Evolutionary conservation across 2,797 vertebrate species (phyloP).

Genomic region (Sebastes iracundus): DNA sequence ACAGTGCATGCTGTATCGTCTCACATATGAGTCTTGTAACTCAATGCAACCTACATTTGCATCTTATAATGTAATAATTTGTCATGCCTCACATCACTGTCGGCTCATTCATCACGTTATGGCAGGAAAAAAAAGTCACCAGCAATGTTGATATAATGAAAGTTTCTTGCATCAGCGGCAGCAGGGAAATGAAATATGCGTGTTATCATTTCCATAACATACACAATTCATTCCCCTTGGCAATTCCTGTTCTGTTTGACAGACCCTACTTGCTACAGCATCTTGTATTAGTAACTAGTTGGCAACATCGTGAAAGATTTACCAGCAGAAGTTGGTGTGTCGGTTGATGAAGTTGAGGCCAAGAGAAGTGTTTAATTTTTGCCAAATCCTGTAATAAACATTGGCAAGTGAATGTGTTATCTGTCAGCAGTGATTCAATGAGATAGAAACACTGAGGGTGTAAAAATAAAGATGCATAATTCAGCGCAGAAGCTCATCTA

Average conservation of each 20-base stretch:
- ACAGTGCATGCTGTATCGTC: background rate
- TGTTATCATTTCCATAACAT: background rate
- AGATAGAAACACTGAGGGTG: constrained; percentile 12
- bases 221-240: constrained; percentile 14
- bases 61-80: background rate
- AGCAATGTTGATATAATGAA: background rate
- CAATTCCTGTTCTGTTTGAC: background rate
- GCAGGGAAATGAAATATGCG: background rate
- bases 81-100: background rate
- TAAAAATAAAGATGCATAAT: constrained; percentile 18
- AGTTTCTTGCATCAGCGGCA: background rate
- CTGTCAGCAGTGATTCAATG: constrained; percentile 38
- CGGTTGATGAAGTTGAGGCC: constrained; percentile 15
- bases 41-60: background rate
- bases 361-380: constrained; percentile 27
- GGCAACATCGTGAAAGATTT: constrained; percentile 5
- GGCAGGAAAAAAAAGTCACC: background rate
- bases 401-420: constrained; percentile 19
- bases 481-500: background rate
- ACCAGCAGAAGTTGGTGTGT: constrained; percentile 19
- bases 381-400: constrained; percentile 41
- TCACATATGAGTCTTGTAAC: background rate
- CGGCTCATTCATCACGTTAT: background rate
- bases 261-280: constrained; percentile 21
- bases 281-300: constrained; percentile 21